These are phyloP conservation scores for Knipowitschia caucasica DNA, from an alignment of 2,797 vertebrate genomes.

Conservation along the genomic window DNA sequence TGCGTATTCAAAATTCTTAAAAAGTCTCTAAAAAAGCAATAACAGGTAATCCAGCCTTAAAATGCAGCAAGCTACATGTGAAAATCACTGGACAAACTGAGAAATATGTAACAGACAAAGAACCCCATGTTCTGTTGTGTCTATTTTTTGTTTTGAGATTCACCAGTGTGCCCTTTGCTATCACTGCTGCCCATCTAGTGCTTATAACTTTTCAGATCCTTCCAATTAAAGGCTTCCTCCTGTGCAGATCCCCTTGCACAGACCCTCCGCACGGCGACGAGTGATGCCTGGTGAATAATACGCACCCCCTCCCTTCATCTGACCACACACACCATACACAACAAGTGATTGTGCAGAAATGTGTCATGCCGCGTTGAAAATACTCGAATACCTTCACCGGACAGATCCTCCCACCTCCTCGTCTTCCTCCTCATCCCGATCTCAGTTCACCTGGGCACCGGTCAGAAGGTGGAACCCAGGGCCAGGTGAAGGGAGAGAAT, in stretches of 20 bases:
- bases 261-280: conserved; percentile 38
- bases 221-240: conserved; percentile 59
- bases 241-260: conserved; percentile 49
- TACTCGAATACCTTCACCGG: conserved; percentile 34
- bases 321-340: conserved; percentile 18
- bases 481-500: conserved; percentile 41
- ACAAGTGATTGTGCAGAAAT: conserved; percentile 18
- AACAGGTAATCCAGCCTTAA: too few relatives aligned
- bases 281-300: conserved; percentile 41
- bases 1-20: too few relatives aligned
- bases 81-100: too few relatives aligned
- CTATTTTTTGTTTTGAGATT: not conserved
- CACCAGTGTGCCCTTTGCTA: not conserved
- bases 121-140: too few relatives aligned
- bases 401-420: conserved; percentile 32
- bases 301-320: conserved; percentile 11
- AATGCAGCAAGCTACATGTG: too few relatives aligned
- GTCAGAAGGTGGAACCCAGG: not conserved
- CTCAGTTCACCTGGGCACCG: conserved; percentile 1
- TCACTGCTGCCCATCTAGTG: conserved; percentile 31
- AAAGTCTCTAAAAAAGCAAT: too few relatives aligned
- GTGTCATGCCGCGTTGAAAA: conserved; percentile 18
- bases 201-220: conserved; percentile 53
- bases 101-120: too few relatives aligned
- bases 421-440: too few relatives aligned